Evolutionary conservation across 2,888 invertebrate genomes (phyloP).

Genomic region (Ditylenchus weischeri): DNA sequence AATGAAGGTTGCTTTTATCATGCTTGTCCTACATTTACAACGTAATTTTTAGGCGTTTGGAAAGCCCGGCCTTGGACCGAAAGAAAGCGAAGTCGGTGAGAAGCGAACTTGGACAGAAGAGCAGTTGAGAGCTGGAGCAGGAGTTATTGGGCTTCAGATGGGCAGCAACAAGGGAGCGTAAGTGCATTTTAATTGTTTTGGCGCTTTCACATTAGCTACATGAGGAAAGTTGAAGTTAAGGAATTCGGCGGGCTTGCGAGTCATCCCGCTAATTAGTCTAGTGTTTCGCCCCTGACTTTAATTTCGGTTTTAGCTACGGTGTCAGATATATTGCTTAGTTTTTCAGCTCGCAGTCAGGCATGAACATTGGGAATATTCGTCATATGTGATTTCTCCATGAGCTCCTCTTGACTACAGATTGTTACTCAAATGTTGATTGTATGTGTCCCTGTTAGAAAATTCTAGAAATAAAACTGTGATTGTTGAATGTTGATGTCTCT

Average conservation of each 20-base stretch:
- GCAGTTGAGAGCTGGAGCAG: conserved; percentile 68
- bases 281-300: no score
- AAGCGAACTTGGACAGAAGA: conserved; percentile 88
- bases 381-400: not conserved
- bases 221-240: no score
- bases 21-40: not conserved
- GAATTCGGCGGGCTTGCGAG: no score
- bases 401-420: no score
- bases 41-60: conserved; percentile 36
- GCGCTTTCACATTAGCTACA: no score
- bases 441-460: no score
- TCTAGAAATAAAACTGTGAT: no score
- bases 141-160: conserved; percentile 79
- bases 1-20: conserved; percentile 29
- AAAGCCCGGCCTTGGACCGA: conserved; percentile 82
- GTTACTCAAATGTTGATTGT: no score
- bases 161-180: conserved; percentile 96
- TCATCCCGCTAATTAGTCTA: no score
- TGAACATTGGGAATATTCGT: conserved; percentile 18
- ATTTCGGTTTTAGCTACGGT: no score
- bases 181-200: conserved; percentile 19
- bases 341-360: not conserved
- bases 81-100: conserved; percentile 85
- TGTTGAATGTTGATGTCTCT: no score
- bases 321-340: no score